Evolutionary conservation across 2,113 vertebrate genomes (phyloP).

Genomic region (human (Homo sapiens)): GRCh38 chr14:58712001-58712500

Average conservation of each 20-base stretch:
- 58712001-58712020: neutral
- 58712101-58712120: neutral
- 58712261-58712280: neutral
- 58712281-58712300: neutral
- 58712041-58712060: neutral
- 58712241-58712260: neutral
- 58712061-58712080: neutral
- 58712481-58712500: neutral
- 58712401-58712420: neutral
- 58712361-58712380: neutral
- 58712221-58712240: neutral
- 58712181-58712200: neutral
- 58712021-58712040: neutral
- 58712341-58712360: neutral
- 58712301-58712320: neutral
- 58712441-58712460: neutral
- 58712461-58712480: neutral
- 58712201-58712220: neutral
- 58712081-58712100: neutral
- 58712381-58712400: constrained; percentile 36
- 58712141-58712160: neutral
- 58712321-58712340: neutral
- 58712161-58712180: neutral
- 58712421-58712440: neutral
- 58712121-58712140: neutral